These are phyloP conservation scores for Thryonomys swinderianus DNA, from an alignment of 2,113 vertebrate species.

Conservation along the genomic window DNA sequence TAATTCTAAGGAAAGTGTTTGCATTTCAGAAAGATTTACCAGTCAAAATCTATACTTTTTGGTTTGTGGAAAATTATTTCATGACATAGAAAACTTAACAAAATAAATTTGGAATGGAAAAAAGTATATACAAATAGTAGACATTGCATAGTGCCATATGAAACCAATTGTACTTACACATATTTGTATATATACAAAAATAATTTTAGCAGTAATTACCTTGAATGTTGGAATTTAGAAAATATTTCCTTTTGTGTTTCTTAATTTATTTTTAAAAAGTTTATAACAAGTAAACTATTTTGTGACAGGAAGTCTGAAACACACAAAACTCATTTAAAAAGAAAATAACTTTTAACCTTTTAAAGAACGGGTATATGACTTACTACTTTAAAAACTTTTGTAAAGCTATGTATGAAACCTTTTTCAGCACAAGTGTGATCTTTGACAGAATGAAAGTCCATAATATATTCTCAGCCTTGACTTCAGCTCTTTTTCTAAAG, in stretches of 20 bases:
- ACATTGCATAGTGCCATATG: background rate
- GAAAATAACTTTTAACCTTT: background rate
- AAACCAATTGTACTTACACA: slow-evolving; percentile 16
- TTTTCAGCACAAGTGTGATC: background rate
- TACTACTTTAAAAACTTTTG: too few species aligned
- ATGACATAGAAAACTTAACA: slow-evolving; percentile 9
- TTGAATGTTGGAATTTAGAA: background rate
- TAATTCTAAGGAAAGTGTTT: background rate
- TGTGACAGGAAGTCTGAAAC: background rate
- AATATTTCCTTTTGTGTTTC: background rate
- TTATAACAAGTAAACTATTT: background rate
- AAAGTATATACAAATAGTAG: slow-evolving; percentile 34
- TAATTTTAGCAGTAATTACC: background rate
- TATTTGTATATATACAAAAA: background rate
- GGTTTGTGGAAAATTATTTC: slow-evolving; percentile 44
- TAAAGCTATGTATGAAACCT: background rate
- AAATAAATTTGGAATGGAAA: background rate
- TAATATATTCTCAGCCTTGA: background rate
- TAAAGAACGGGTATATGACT: background rate
- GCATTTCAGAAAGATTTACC: slow-evolving; percentile 43
- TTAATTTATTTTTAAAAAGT: slow-evolving; percentile 28
- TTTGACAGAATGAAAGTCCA: background rate
- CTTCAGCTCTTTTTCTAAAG: background rate
- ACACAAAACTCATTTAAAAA: slow-evolving; percentile 32
- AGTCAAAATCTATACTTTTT: slow-evolving; percentile 12